Evolutionary conservation across 35 echinoderm and acorn worm genomes (phyloP), one percentile per base, ranked within the genome.

Genomic region (Apostichopus japonicus): DNA sequence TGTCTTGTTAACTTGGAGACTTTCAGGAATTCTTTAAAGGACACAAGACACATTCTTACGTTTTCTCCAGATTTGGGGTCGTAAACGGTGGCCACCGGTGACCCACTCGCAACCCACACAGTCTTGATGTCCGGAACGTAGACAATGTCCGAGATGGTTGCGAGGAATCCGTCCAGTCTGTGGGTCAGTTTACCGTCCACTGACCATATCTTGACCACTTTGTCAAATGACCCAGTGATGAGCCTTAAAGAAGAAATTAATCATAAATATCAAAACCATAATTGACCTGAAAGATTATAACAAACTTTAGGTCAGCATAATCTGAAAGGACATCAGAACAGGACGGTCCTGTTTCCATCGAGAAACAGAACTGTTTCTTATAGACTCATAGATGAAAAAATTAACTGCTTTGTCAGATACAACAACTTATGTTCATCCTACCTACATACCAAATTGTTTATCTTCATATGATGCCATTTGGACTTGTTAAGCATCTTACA

Each of bases 131-230:
- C 95, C 0, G 97, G 97, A 8, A 96, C 95, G 77, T 99, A 99
- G 70, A 94, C 96, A 1, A 99, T 25, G 54, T 96, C 95, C 14
- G 95, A 96, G 17, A 99, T 93, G 22, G 97, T 99, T 6, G 93
- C 56, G 5, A 99, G 65, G 72, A 99, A 99, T 16, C 97, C 97
- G 27, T 99, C 97, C 33, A 99, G 67, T 72, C 97, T 61, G 58
- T 99, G 97, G 56, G 97, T 99, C 24, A 99, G 84, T 81, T 99
- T 96, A 79, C 97, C 97, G 56, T 98, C 97, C 63, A 96, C 91
- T 17, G 97, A 99, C 97, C 97, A 99, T n/a, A 99, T 99, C 95
- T 99, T 99, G 57, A 99, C 95, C 2, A 95, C 95, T 79, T 99
- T 99, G 86, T 99, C 97, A 94, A 95, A 99, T 70, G 97, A 99